Percentiles rank a stretch among this genome's conserved stretches.
These are phyloP conservation scores for Yoshiicerus persimilis DNA, from an alignment of 1,140 invertebrate genomes.

Conservation along the genomic window DNA sequence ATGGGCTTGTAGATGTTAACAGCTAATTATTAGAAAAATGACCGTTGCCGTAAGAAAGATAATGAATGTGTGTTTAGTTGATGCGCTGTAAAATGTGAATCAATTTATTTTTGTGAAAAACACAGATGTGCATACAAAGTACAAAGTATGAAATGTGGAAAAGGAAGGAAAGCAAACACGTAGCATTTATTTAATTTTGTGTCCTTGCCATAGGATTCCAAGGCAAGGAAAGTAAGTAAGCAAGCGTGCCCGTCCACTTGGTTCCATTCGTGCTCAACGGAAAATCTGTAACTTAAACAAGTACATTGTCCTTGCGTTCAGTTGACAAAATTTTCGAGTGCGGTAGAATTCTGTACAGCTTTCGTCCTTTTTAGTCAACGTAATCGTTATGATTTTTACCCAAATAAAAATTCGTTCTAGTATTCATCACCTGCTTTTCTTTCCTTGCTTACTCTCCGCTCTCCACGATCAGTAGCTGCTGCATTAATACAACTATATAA, in stretches of 20 bases:
- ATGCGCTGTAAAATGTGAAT: not conserved
- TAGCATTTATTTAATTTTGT: not conserved
- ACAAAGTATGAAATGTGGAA: not conserved
- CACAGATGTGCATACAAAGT: not conserved
- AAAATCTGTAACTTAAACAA: not conserved
- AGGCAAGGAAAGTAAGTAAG: not conserved
- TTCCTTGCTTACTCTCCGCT: not conserved
- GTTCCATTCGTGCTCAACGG: not conserved
- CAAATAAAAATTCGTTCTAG: conserved; percentile 50
- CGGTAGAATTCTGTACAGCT: not conserved
- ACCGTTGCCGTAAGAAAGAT: too few relatives aligned
- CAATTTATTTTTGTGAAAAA: not conserved
- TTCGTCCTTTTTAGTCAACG: conserved; percentile 26
- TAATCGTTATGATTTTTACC: conserved; percentile 47
- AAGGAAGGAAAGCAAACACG: not conserved
- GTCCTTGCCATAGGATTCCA: not conserved
- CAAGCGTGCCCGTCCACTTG: not conserved
- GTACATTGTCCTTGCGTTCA: not conserved
- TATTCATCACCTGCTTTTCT: conserved; percentile 47
- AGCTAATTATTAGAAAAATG: too few relatives aligned
- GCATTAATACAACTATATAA: not conserved
- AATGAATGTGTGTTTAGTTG: not conserved
- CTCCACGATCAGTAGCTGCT: not conserved
- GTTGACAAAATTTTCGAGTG: conserved; percentile 9
- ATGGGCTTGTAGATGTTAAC: too few relatives aligned